Base-by-base conservation (phyloP, 2,888 invertebrate genomes). In the Plusia festucae region DNA sequence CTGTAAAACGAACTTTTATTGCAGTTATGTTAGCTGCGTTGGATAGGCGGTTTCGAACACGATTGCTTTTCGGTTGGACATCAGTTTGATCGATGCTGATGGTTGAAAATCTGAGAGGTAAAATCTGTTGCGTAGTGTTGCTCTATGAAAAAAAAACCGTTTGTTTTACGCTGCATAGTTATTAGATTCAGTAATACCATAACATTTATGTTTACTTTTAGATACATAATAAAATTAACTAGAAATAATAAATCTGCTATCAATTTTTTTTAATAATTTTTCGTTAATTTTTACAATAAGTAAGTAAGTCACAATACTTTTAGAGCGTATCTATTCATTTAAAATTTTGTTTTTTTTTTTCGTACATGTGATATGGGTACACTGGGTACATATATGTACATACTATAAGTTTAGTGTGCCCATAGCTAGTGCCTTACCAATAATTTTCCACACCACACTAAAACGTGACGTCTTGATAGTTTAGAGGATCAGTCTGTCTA, bases 381-480 rank as follows among this genome's bases (percentile, higher is more conserved):
- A n/a, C n/a, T n/a, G n/a, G n/a, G n/a, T n/a, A n/a, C n/a, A n/a
- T n/a, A n/a, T n/a, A n/a, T n/a, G n/a, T n/a, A n/a, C n/a, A n/a
- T n/a, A n/a, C n/a, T n/a, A n/a, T n/a, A 49, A 20, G 18, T 49
- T 20, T 49, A 11, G 46, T 20, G 0, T 8, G 3, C 16, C 2
- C 18, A 49, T 49, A 49, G 22, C 7, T 30, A 5, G 44, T 18
- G 44, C 30, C 64, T 58, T 60, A 30, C n/a, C 27, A 57, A 22
- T 16, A 49, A 68, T 68, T 72, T 65, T 65, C 60, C 65, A 51
- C 59, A 61, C 60, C 49, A 62, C 62, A 59, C 53, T 52, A 66
- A 75, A 75, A 75, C 79, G 71, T 77, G 68, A 75, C 60, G 60
- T 63, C 62, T 78, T 72, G 61, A 53, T 72, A 61, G 44, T 77